phyloP scores from a whole-genome alignment of 2,113 vertebrate genomes.

The Stictonetta naevosa region DNA sequence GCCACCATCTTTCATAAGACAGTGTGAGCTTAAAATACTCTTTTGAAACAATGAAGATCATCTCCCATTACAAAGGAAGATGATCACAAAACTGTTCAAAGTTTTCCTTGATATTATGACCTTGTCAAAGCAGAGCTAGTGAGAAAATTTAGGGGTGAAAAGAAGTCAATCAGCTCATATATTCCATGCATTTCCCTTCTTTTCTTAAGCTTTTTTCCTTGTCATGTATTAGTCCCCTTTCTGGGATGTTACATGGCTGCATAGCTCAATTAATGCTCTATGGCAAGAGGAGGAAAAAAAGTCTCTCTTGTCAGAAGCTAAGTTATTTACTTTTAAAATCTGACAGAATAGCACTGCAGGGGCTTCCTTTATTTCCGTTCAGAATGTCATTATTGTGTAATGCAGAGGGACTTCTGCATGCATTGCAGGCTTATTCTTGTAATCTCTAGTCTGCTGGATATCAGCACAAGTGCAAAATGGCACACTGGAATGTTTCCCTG shows the following conservation, averaged over 20 bases:
- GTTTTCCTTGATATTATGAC: not conserved
- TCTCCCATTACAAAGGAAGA: not conserved
- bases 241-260: slow-evolving; percentile 67
- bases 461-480: not conserved
- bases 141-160: not conserved
- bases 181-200: not conserved
- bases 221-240: slow-evolving; percentile 43
- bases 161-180: not conserved
- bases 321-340: slow-evolving; percentile 87
- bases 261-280: slow-evolving; percentile 82
- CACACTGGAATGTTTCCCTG: not conserved
- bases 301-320: slow-evolving; percentile 80
- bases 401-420: slow-evolving; percentile 69
- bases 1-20: rapidly evolving
- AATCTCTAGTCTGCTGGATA: slow-evolving; percentile 18
- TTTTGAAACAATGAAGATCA: not conserved
- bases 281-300: slow-evolving; percentile 78
- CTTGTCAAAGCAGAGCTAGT: not conserved
- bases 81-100: not conserved
- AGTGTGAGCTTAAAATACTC: not conserved
- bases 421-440: slow-evolving; percentile 48
- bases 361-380: slow-evolving; percentile 83
- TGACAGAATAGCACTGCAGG: slow-evolving; percentile 84
- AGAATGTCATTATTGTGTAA: slow-evolving; percentile 80
- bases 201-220: not conserved